phyloP scores from a whole-genome alignment of 2,113 vertebrate species.

The Dromiciops gliroides region DNA sequence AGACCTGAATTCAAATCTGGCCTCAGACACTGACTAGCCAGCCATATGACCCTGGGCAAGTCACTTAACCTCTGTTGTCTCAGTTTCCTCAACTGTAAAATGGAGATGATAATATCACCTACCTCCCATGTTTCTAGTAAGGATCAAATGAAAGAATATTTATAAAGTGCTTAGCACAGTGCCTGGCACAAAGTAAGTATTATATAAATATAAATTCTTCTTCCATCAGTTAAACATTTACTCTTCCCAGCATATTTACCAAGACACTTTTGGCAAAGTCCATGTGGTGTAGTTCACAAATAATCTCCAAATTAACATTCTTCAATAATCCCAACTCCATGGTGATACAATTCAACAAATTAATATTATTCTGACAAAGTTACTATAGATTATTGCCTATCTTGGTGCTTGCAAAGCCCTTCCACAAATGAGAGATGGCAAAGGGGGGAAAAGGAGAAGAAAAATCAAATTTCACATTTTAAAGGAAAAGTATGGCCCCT shows the following conservation, averaged over 20 bases:
- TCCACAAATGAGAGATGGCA: not conserved
- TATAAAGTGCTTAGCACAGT: not conserved
- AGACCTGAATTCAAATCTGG: no score
- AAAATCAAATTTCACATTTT: not conserved
- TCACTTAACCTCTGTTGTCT: not conserved
- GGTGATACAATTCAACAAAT: not conserved
- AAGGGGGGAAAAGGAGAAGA: not conserved
- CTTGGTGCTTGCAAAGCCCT: not conserved
- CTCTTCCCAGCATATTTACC: not conserved
- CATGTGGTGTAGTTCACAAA: not conserved
- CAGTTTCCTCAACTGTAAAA: not conserved
- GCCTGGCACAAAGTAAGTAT: not conserved
- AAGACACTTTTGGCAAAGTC: not conserved
- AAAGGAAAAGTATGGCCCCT: not conserved
- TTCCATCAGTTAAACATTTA: not conserved
- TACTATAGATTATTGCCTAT: not conserved
- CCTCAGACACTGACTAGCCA: not conserved
- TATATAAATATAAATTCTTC: not conserved
- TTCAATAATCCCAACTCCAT: not conserved
- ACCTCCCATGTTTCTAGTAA: not conserved
- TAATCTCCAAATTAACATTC: not conserved
- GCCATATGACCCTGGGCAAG: not conserved
- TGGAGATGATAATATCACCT: not conserved
- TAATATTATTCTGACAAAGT: not conserved
- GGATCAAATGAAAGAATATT: not conserved